These are phyloP conservation scores for Poecilia gillii DNA, from an alignment of 2,797 vertebrate genomes.

Conservation along the genomic window DNA sequence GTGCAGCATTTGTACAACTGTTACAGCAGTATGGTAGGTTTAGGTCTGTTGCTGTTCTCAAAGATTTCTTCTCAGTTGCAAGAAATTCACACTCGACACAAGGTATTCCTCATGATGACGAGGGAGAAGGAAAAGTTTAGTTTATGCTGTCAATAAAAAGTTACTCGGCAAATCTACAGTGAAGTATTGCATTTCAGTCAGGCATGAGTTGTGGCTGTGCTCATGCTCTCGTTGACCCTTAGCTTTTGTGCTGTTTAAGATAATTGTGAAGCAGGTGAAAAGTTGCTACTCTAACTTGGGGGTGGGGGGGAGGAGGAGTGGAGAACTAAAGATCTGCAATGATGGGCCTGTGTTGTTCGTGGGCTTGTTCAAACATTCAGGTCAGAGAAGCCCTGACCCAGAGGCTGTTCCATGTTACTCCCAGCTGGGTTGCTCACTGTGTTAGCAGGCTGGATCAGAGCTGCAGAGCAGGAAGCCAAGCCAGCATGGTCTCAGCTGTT, in stretches of 20 bases:
- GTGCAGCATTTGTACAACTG: conserved; percentile 34
- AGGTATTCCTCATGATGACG: conserved; percentile 78
- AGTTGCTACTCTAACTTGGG: too few species aligned
- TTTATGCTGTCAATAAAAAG: conserved; percentile 70
- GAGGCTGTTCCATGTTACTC: conserved; percentile 34
- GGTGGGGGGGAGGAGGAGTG: neutral
- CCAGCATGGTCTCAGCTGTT: conserved; percentile 60
- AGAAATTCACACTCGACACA: conserved; percentile 70
- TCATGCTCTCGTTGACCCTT: conserved; percentile 29
- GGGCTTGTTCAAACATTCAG: conserved; percentile 34
- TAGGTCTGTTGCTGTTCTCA: conserved; percentile 69
- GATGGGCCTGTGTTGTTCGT: conserved; percentile 32
- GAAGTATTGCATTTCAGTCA: conserved; percentile 26
- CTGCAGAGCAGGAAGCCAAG: conserved; percentile 48
- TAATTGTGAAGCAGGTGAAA: conserved; percentile 54
- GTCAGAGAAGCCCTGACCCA: conserved; percentile 56
- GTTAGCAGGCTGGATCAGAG: conserved; percentile 58
- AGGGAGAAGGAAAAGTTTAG: conserved; percentile 60
- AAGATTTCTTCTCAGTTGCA: conserved; percentile 73
- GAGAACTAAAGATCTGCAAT: conserved; percentile 38
- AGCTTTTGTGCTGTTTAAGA: conserved; percentile 9
- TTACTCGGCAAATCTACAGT: conserved; percentile 54
- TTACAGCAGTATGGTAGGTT: conserved; percentile 65
- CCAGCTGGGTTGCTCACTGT: conserved; percentile 40
- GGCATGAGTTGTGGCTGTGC: conserved; percentile 38